Evolutionary conservation across 2,113 vertebrate species (phyloP), one percentile per base, ranked within the genome.

Genomic region (Cisticola juncidis): DNA sequence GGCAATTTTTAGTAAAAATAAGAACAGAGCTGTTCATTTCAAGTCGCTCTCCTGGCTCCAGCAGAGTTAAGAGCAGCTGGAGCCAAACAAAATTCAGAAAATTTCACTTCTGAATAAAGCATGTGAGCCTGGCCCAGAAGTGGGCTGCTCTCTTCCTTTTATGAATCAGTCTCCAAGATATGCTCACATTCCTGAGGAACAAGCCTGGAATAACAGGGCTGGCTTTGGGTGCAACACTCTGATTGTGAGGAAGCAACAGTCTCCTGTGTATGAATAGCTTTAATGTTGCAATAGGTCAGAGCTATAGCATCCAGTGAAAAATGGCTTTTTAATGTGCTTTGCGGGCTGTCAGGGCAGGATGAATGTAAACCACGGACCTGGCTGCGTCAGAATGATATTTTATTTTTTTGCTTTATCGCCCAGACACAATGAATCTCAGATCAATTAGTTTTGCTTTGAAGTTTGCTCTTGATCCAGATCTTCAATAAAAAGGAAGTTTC

Each of bases 401-500:
- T 80, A 68, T 69, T 95, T 95, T 97, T 95, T 95, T 94, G 83
- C 93, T 97, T 97, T 97, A 95, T 97, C 73, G 76, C 95, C 94
- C 97, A 97, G 97, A 95, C 72, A 95, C 94, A 93, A 90, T 91
- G 97, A 97, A 97, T 98, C 97, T 97, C 97, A 88, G 97, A 97
- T 97, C 97, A 97, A 97, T 97, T 98, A 96, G 97, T 95, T 95
- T 90, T 73, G 79, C 97, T 98, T 98, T 98, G 97, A 98, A 98
- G 98, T 96, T 97, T 97, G 96, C 96, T 97, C 96, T 97, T 94
- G 97, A 97, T 98, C 95, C 97, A 98, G 97, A 97, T 97, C 98
- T 97, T 97, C 97, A 97, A 94, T 97, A 97, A 96, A 97, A 98
- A 97, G 97, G 98, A 97, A 96, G 96, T 98, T 98, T 98, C 97